Evolutionary conservation across 1,140 invertebrate genomes (phyloP).

Genomic region (Gonatopus flavifemur): DNA sequence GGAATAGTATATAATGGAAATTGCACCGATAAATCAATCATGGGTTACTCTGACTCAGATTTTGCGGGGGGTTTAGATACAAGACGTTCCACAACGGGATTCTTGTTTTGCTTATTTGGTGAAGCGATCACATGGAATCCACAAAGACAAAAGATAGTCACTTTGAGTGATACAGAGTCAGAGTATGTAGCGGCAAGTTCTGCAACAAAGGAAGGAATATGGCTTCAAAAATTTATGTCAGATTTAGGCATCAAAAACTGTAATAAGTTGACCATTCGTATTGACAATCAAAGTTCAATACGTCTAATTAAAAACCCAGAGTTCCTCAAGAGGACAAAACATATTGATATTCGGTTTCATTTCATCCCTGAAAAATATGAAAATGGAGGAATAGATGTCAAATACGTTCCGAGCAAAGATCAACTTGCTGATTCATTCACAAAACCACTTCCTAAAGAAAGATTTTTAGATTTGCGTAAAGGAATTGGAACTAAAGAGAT

Average conservation of each 20-base stretch:
- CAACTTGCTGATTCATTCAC: conserved; percentile 34
- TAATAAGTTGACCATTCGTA: conserved; percentile 18
- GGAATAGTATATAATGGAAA: conserved; percentile 23
- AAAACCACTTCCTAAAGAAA: conserved; percentile 21
- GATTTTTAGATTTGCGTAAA: too few relatives aligned
- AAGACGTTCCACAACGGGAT: conserved; percentile 33
- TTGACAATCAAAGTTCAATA: conserved; percentile 46
- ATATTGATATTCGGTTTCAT: conserved; percentile 45
- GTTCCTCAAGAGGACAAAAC: conserved; percentile 37
- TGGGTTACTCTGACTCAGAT: conserved; percentile 38
- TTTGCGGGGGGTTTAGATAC: conserved; percentile 32
- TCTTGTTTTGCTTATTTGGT: conserved; percentile 31
- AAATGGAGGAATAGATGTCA: conserved; percentile 15
- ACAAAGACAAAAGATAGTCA: conserved; percentile 44
- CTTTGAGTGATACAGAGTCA: conserved; percentile 53
- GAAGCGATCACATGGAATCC: conserved; percentile 40
- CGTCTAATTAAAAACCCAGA: conserved; percentile 42
- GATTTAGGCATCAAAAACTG: conserved; percentile 4
- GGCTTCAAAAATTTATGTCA: conserved; percentile 29
- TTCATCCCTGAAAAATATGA: conserved; percentile 36
- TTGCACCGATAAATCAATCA: conserved; percentile 20
- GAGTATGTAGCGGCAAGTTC: conserved; percentile 38
- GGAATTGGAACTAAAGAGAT: too few relatives aligned
- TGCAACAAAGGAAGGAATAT: conserved; percentile 46
- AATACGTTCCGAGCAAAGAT: conserved; percentile 28